Base-by-base conservation (phyloP, 2,797 vertebrate genomes). In the Alauda arvensis region DNA sequence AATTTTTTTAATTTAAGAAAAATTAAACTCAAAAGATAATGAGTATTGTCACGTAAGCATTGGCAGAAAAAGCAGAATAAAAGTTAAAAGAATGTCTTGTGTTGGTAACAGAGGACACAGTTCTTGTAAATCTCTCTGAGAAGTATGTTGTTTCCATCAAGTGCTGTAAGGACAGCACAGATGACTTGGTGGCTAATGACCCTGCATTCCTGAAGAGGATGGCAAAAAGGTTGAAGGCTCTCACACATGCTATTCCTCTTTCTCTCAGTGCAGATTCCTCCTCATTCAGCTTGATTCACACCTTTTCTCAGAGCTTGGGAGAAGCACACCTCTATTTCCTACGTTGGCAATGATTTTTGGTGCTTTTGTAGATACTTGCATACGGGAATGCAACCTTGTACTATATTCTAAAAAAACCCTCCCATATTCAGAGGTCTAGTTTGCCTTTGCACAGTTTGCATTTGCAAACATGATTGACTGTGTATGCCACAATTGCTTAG, bases 121-220 rank as follows among this genome's bases (percentile, higher is more conserved):
- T 6, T 81, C 3, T 2, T 1, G 65, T 48, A 15, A 12, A 6
- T 72, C 5, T 3, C 34, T 70, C 42, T 52, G 37, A 80, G 74
- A 90, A 93, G 81, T 67, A 60, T 91, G 90, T 39, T 91, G 67
- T 90, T 95, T 88, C 83, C 90, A 94, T 91, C 85, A 92, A 66
- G 77, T 0, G 0, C 59, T 62, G 40, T 85, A 75, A 72, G 46
- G 12, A 87, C 56, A 83, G 72, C 55, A 42, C 55, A 83, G 72
- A 88, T 83, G 62, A 90, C 80, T 91, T 0, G 0, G 37, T 10
- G 72, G 70, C 34, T 85, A 76, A 91, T 12, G 37, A 91, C 57
- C 57, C 68, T 65, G 66, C 81, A 91, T 93, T 94, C 93, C 87
- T 85, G 49, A 86, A 2, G 1, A 79, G 68, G 77, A 63, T 67